These are phyloP conservation scores for Anabacerthia variegaticeps DNA, from an alignment of 2,797 vertebrate species.

Conservation along the genomic window DNA sequence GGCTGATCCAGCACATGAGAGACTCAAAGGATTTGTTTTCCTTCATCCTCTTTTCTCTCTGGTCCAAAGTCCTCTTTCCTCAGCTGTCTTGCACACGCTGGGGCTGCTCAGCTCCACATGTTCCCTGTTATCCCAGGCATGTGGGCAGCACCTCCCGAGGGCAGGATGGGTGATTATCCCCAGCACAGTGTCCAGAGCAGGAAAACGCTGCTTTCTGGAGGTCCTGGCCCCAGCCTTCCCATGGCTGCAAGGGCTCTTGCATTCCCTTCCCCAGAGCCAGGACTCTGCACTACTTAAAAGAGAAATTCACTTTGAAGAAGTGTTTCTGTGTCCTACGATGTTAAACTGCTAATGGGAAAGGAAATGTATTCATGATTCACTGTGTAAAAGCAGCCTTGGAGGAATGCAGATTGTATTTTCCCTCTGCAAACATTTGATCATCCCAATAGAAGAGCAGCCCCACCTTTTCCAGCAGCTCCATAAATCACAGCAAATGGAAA, in stretches of 20 bases:
- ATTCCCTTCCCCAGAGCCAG: background rate
- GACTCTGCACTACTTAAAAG: background rate
- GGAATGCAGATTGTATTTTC: constrained; percentile 42
- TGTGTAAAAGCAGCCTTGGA: background rate
- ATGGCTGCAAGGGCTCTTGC: background rate
- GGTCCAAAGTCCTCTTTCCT: background rate
- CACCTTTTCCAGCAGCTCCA: constrained; percentile 10
- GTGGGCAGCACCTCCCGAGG: background rate
- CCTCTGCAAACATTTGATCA: constrained; percentile 54
- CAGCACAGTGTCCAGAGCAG: background rate
- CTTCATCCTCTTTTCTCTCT: constrained; percentile 19
- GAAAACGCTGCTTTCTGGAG: background rate
- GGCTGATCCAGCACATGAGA: background rate
- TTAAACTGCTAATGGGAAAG: constrained; percentile 34
- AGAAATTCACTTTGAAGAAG: background rate
- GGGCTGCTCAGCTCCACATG: background rate
- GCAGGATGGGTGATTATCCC: background rate
- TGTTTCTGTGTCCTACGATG: background rate
- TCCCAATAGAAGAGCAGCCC: constrained; percentile 38
- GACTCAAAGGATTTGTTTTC: background rate
- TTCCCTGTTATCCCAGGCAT: background rate
- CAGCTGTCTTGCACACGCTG: background rate
- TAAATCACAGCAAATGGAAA: constrained; percentile 56
- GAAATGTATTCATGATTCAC: constrained; percentile 17
- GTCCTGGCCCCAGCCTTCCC: background rate